Evolutionary conservation across 2,888 invertebrate species (phyloP), one percentile per base, ranked within the genome.

Genomic region (Polia nebulosa): DNA sequence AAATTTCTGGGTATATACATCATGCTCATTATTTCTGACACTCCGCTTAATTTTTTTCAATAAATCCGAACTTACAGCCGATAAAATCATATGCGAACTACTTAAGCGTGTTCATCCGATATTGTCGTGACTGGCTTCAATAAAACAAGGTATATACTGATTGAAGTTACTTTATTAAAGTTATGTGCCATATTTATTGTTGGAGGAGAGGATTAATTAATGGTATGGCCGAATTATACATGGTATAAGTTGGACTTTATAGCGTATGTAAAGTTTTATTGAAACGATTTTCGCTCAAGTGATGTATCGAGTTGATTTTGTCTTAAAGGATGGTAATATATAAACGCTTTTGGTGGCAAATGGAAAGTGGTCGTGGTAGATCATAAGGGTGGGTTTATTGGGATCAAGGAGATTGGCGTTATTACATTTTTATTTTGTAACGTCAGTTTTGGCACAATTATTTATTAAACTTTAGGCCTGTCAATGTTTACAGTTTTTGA

Each of bases 101-200:
- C 66, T 66, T 74, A 63, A 25, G 47, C 44, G 34, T 75, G 75
- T 75, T 44, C 66, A 80, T 72, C 59, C 36, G 70, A 76, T 73
- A 77, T 77, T 68, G 62, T 78, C 85, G 85, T 85, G 85, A 85
- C 81, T 81, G 15, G 15, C 9, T 59, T 49, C 75, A 75, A 85
- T 85, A 81, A 84, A 83, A 65, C 72, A 74, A 66, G 41, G 59
- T 71, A 76, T 81, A 82, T 78, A 76, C 70, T 85, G 78, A 83
- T 82, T 82, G 73, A 73, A 80, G 74, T 69, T 82, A 80, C 72
- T 83, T 84, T 84, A 83, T 84, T 83, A 77, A 75, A 52, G 56
- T 63, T 67, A 57, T 74, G 52, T 47, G 27, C 49, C 25, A 64
- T 78, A 81, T 84, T 84, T 84, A 84, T 84, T 66, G 73, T 67